These are phyloP conservation scores for Isurus oxyrinchus DNA, from an alignment of 2,113 vertebrate genomes.

Conservation along the genomic window DNA sequence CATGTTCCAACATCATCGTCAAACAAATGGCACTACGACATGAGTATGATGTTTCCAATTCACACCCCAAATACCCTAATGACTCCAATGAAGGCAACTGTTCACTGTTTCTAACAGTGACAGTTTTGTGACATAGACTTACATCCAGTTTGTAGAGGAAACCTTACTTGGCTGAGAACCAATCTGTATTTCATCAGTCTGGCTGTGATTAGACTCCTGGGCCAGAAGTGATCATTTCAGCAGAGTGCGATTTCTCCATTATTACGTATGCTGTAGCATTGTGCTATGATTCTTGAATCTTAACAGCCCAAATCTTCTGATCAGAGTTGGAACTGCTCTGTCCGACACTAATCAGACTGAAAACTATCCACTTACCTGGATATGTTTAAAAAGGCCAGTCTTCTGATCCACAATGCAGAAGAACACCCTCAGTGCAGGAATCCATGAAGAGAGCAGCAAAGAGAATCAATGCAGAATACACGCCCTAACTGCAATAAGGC, in stretches of 20 bases:
- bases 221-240: neutral
- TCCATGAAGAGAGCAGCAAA: no score
- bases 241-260: neutral
- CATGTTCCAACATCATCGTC: neutral
- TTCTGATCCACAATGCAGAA: no score
- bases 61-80: neutral
- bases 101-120: neutral
- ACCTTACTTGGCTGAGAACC: neutral
- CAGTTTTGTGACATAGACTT: neutral
- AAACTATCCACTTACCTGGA: no score
- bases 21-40: neutral
- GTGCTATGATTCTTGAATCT: neutral
- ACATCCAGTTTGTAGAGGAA: neutral
- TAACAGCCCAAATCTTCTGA: no score
- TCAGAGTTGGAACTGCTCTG: no score
- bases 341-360: no score
- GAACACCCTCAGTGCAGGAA: no score
- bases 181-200: neutral
- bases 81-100: neutral
- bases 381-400: no score
- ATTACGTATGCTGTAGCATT: neutral
- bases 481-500: no score
- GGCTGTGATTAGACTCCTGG: neutral
- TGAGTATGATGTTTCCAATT: neutral
- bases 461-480: no score